Evolutionary conservation across 1,140 invertebrate genomes (phyloP), one percentile per base, ranked within the genome.

Genomic region (Drosophila arawakana): DNA sequence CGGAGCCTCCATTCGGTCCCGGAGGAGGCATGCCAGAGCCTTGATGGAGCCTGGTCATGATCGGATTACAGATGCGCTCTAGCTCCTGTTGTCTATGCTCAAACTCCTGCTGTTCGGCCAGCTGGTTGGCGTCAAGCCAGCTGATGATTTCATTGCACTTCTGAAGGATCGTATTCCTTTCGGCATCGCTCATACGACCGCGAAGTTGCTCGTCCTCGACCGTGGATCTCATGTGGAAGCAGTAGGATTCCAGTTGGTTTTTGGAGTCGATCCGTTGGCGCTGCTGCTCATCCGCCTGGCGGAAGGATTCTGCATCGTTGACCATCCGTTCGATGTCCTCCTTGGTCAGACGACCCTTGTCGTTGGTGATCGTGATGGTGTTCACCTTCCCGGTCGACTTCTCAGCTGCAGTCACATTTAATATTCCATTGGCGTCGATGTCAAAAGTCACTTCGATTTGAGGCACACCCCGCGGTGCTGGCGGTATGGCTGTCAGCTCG

Each of bases 311-410:
- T 2, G 98, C 98, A 73, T 99, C 98, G 67, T 97, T 97, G 13
- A 99, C 97, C 98, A 99, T 99, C 35, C 97, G 94, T 90, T 99
- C 98, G 81, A 99, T 99, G 73, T 99, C 98, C 89, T 98, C 98
- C 93, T 99, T 99, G 90, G 95, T 96, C 0, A 99, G 94, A 72
- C 98, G 96, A 55, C 98, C 98, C 93, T 99, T 99, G 93, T 99
- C 98, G 88, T 99, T 99, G 81, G 97, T 99, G 80, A 99, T 99
- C 11, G 97, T 98, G 92, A 99, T 99, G 93, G 98, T 98, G 92
- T 99, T 99, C 88, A 98, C 97, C 92, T 98, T 98, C 80, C 98
- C 98, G 52, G 98, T 99, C 0, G 96, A 98, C 93, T 96, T 98
- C 92, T 98, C 97, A 7, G 96, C 93, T 3, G 97, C 97, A 1